Percentiles rank a stretch among this genome's conserved stretches.
Conservation (phyloP, 2,888 invertebrate species). For the Myopa testacea region DNA sequence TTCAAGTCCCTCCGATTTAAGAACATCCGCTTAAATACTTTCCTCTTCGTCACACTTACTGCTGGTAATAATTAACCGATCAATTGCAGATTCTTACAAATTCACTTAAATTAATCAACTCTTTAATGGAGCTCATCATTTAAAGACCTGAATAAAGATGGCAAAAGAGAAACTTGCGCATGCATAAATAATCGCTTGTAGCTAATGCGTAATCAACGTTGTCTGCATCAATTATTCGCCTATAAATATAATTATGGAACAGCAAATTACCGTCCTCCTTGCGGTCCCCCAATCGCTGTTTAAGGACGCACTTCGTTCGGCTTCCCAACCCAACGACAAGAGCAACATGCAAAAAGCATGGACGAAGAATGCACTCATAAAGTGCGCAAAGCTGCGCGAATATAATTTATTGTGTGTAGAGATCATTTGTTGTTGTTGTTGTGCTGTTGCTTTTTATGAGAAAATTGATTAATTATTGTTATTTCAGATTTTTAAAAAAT, state of each 20-base stretch:
- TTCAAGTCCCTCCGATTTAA: background rate
- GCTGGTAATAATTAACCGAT: background rate
- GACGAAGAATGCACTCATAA: slow-evolving; percentile 18
- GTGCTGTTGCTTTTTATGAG: slow-evolving; percentile 20
- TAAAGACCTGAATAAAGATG: slow-evolving; percentile 9
- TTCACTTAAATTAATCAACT: background rate
- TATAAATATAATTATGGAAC: background rate
- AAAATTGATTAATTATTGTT: slow-evolving; percentile 38
- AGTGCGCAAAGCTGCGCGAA: slow-evolving; percentile 59
- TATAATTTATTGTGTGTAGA: slow-evolving; percentile 64
- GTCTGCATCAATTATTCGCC: slow-evolving; percentile 22
- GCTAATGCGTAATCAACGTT: slow-evolving; percentile 16
- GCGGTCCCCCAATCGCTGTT: background rate
- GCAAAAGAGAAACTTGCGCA: background rate
- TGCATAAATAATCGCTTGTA: slow-evolving; percentile 5
- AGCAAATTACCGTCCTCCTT: slow-evolving; percentile 7
- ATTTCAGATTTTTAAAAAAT: slow-evolving; percentile 2
- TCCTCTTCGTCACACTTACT: no score
- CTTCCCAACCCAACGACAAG: background rate
- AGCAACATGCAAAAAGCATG: background rate
- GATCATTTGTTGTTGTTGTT: slow-evolving; percentile 21
- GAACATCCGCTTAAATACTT: background rate
- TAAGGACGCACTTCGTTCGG: background rate
- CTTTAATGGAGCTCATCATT: background rate
- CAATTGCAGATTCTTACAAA: no score